Evolutionary conservation across 1,140 invertebrate species (phyloP).

Genomic region (Neodiprion lecontei): DNA sequence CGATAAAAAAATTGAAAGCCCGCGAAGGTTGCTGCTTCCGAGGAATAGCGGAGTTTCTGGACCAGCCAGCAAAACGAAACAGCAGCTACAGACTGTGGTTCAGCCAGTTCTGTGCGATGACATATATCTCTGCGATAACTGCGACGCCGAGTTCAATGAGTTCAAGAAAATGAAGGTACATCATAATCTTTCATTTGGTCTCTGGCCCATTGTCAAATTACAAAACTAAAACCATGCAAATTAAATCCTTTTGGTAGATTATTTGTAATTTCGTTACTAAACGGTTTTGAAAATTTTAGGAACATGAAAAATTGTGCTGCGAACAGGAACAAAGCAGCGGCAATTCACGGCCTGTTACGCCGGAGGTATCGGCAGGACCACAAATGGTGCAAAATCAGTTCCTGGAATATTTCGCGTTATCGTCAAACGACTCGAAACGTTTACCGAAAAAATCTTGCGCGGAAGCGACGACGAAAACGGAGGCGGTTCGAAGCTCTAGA

Average conservation of each 20-base stretch:
- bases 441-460: slow-evolving; percentile 18
- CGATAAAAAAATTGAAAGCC: slow-evolving; percentile 50
- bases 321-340: slow-evolving; percentile 36
- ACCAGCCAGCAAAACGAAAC: slow-evolving; percentile 49
- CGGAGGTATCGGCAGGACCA: slow-evolving; percentile 36
- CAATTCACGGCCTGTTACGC: slow-evolving; percentile 47
- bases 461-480: slow-evolving; percentile 2
- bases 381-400: slow-evolving; percentile 54
- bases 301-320: slow-evolving; percentile 63
- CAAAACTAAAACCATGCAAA: no score
- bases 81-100: slow-evolving; percentile 57
- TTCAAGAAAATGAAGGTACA: slow-evolving; percentile 65
- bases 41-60: slow-evolving; percentile 41
- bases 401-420: slow-evolving; percentile 54
- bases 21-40: slow-evolving; percentile 48
- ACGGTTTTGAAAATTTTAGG: slow-evolving; percentile 45
- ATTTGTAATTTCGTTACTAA: background rate
- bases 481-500: slow-evolving; percentile 49
- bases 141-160: slow-evolving; percentile 69
- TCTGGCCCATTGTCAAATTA: background rate
- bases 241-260: background rate
- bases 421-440: slow-evolving; percentile 29
- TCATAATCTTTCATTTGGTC: background rate
- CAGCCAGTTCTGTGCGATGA: slow-evolving; percentile 64
- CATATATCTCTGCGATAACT: slow-evolving; percentile 78